Base-by-base conservation (phyloP, 2,888 invertebrate genomes). In the Ichneumoninae sp. region DNA sequence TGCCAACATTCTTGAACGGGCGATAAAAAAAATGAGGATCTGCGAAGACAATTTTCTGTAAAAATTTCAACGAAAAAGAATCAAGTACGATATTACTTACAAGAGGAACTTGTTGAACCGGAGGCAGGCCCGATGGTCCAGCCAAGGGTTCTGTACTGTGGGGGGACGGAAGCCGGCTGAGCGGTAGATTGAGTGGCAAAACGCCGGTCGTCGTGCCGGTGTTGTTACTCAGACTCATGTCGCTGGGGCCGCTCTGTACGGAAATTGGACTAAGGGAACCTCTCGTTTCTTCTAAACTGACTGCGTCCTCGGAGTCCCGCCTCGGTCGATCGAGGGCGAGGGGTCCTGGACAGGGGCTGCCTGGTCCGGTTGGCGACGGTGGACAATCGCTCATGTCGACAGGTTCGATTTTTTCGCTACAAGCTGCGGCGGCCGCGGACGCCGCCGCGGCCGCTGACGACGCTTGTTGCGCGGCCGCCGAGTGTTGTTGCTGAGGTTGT, bases 41-140 rank as follows among this genome's bases (percentile, higher is more conserved):
- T n/a, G n/a, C 19, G 0, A 19, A 0, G 33, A 6, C 1, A 40
- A 40, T 40, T 40, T 40, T 40, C 10, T 10, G 6, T 33, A 33
- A 7, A 6, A 33, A 33, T 33, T 8, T 2, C 8, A 40, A 40
- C 1, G 0, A 40, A n/a, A 13, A 75, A 50, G 44, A n/a, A 44
- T 65, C 0, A 60, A n/a, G 36, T n/a, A 71, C 8, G 69, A 33
- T 65, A 70, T 5, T 75, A 94, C 96, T 96, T 94, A 98, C 98
- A 95, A 98, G 95, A 93, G 98, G 98, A 94, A 97, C 97, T 95
- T 97, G 97, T 94, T 98, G 98, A 90, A 97, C 97, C 83, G 98
- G 98, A 82, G 97, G 97, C 92, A 98, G 95, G 87, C 97, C 97
- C 68, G 97, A 97, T n/a, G 97, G 97, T 86, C 97, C 97, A 86